Evolutionary conservation across 2,113 vertebrate genomes (phyloP), one percentile per base, ranked within the genome.

Genomic region (Tenebrosternarchus preto): DNA sequence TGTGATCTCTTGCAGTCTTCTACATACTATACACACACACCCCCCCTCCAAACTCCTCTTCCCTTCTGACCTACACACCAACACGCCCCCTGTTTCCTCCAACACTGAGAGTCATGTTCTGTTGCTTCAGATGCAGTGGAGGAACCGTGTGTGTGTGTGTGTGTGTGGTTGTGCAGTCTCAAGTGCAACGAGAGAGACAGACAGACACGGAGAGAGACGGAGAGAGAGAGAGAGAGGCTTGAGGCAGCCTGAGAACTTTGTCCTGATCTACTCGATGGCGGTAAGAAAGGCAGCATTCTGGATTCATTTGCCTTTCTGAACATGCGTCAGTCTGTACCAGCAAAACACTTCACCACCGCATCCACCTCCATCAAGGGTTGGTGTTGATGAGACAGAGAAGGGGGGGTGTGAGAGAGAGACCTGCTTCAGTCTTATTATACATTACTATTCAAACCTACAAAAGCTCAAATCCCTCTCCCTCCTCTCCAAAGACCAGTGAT

Each of bases 401-500:
- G 9, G 15, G 43, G 9, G n/a, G 11, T 29, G 15, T 1, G 39
- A n/a, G 29, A 2, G n/a, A 4, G 22, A 17, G 19, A 20, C 31
- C 9, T 29, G 73, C 36, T 15, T 39, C 8, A 36, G 22, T 2
- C 27, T 36, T 12, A 50, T 50, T 50, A 50, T 50, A 50, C 43
- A 15, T 29, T 24, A 15, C 25, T 77, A 56, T 36, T 55, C 20
- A 39, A 68, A 69, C 64, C 53, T 29, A 15, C 64, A 59, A 59
- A 69, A 43, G 4, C 50, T 72, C 7, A 64, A 50, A 53, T 16
- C 64, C 22, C 53, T 53, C 78, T 56, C 57, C 9, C 63, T 80
- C 63, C 68, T 33, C 59, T 64, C 69, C 17, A 77, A 77, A 55
- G 77, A 39, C n/a, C 15, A 3, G 43, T 9, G 43, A 50, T 12